phyloP scores from a whole-genome alignment of 2,888 invertebrate species.

The Deilephila elpenor region DNA sequence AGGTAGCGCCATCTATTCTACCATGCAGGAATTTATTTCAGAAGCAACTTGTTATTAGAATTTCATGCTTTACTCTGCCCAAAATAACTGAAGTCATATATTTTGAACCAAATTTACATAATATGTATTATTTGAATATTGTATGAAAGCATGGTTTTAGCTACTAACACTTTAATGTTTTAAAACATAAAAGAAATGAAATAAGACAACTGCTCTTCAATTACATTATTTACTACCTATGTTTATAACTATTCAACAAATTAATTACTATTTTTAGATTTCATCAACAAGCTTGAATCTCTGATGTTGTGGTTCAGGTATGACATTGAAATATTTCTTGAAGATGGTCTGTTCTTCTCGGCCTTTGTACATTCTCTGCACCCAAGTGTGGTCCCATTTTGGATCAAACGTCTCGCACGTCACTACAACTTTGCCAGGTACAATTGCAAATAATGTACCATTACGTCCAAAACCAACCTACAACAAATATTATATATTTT shows the following conservation, averaged over 20 bases:
- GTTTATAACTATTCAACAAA: slow-evolving; percentile 20
- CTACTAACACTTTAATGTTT: neutral
- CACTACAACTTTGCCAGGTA: slow-evolving; percentile 90
- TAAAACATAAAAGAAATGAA: neutral
- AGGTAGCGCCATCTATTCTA: neutral
- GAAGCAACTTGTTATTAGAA: no score
- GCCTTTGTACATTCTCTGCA: slow-evolving; percentile 86
- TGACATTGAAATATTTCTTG: slow-evolving; percentile 94
- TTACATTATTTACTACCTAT: slow-evolving; percentile 19
- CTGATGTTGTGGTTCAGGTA: slow-evolving; percentile 91
- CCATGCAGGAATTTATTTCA: neutral
- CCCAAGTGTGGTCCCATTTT: slow-evolving; percentile 91
- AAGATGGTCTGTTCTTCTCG: slow-evolving; percentile 87
- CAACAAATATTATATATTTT: slow-evolving; percentile 43
- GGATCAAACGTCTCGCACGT: slow-evolving; percentile 93
- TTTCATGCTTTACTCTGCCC: no score
- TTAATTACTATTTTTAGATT: slow-evolving; percentile 74
- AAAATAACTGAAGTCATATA: no score
- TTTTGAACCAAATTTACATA: no score
- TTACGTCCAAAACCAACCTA: slow-evolving; percentile 93
- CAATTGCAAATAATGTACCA: slow-evolving; percentile 91
- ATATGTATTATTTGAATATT: neutral
- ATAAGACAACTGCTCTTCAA: neutral
- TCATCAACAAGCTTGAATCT: slow-evolving; percentile 91
- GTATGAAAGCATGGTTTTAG: neutral